Base-by-base conservation (phyloP, 2,113 vertebrate genomes). In the Atherinomorus stipes region DNA sequence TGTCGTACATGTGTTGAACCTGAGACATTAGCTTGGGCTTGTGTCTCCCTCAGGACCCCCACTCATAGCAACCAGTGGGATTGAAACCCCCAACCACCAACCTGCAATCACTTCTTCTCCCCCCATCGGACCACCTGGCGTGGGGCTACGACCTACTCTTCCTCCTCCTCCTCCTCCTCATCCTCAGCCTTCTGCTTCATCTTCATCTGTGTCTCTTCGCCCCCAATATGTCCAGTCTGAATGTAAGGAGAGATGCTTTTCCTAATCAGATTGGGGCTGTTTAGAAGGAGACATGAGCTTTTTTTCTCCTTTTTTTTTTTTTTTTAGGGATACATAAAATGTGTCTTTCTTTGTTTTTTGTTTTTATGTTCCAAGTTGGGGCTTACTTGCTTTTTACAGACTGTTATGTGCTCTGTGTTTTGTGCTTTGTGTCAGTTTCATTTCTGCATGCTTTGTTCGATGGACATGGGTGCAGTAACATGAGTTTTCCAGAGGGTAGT, bases 161-260 rank as follows among this genome's bases (percentile, higher is more conserved):
- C 90, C 83, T 73, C 91, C 86, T 71, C 89, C 78, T 78, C 87
- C 66, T 53, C 80, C 78, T 45, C 80, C 79, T 77, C 87, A 64
- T 71, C 86, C 72, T 59, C 81, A 77, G 31, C 84, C 88, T 76
- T 86, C 88, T 37, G 76, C 92, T 68, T 90, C 90, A 4, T 89
- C 89, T 44, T 84, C 91, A 56, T 90, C 92, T 62, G 89, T 93
- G 79, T 91, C 93, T 85, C 88, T 96, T 86, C 97, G 96, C 89
- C 96, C 97, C 68, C 96, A 96, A 83, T 99, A 98, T 70, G 95
- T 95, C 77, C 95, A 97, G 78, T 96, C 97, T 81, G 97, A 99
- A 96, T 96, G 97, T 99, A 96, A 98, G 97, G 89, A 90, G 69
- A 31, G 38, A 68, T 74, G 31, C 79, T 74, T 80, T 76, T 88